phyloP scores from a whole-genome alignment of 2,888 invertebrate genomes.

The Brenthis hecate region DNA sequence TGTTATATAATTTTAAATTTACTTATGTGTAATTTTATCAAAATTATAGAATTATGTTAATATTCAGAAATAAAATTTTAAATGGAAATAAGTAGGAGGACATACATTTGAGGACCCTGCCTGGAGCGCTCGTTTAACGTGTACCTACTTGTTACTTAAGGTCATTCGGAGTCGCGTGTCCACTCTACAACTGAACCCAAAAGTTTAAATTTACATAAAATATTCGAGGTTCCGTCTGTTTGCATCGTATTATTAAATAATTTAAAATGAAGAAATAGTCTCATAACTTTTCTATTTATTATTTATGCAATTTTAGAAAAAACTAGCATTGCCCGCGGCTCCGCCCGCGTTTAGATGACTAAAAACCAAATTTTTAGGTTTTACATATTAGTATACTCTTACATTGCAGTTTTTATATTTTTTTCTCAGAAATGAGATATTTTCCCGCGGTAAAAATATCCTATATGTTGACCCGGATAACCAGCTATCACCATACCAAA shows the following conservation, averaged over 20 bases:
- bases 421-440: too few species aligned
- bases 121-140: conserved; percentile 41
- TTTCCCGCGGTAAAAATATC: too few species aligned
- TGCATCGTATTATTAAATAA: conserved; percentile 4
- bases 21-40: too few species aligned
- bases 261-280: conserved; percentile 2
- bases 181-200: conserved; percentile 49
- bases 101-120: conserved; percentile 35
- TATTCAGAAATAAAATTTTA: not conserved
- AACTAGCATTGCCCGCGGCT: not conserved
- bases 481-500: too few species aligned
- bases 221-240: not conserved
- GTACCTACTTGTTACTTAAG: conserved; percentile 40
- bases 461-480: too few species aligned
- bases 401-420: too few species aligned
- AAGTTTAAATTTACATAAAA: conserved; percentile 39
- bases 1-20: too few species aligned
- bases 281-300: not conserved
- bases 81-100: conserved; percentile 2
- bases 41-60: not conserved
- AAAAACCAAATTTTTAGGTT: too few species aligned
- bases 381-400: too few species aligned
- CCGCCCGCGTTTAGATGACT: too few species aligned
- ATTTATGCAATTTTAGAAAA: not conserved
- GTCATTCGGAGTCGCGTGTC: conserved; percentile 44